Conservation (phyloP, 2,113 vertebrate genomes). For the Hippolais icterina region DNA sequence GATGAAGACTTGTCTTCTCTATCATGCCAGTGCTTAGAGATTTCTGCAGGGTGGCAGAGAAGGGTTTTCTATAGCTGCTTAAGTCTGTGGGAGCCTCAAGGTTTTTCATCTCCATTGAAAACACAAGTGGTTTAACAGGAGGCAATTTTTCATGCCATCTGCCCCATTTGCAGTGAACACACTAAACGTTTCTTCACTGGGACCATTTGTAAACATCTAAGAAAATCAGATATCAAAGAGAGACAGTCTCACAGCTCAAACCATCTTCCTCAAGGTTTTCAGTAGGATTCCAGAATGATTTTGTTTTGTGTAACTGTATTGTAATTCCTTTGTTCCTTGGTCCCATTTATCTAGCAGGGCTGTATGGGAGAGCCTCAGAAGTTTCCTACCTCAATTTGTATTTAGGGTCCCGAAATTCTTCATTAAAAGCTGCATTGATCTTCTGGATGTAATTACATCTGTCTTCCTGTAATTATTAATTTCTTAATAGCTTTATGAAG, state of each 20-base stretch:
- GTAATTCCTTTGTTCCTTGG: not conserved
- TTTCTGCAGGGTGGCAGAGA: not conserved
- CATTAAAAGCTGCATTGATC: conserved; percentile 56
- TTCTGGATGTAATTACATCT: conserved; percentile 56
- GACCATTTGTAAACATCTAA: not conserved
- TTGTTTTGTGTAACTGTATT: not conserved
- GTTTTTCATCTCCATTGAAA: not conserved
- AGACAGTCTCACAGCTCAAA: not conserved
- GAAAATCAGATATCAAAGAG: not conserved
- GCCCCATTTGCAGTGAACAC: not conserved
- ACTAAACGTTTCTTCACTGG: not conserved
- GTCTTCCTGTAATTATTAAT: conserved; percentile 69
- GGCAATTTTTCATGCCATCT: not conserved
- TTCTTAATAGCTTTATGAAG: conserved; percentile 68
- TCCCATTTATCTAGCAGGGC: not conserved
- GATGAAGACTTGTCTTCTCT: not conserved
- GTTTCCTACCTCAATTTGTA: conserved; percentile 4
- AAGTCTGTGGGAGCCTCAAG: not conserved
- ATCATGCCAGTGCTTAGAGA: not conserved
- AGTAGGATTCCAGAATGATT: not conserved
- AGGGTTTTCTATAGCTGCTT: not conserved
- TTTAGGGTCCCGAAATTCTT: conserved; percentile 50
- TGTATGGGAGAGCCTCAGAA: not conserved
- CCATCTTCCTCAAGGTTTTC: not conserved
- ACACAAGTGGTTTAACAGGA: not conserved